These are phyloP conservation scores for Archegozetes longisetosus DNA, from an alignment of 1,140 invertebrate species.

Conservation along the genomic window DNA sequence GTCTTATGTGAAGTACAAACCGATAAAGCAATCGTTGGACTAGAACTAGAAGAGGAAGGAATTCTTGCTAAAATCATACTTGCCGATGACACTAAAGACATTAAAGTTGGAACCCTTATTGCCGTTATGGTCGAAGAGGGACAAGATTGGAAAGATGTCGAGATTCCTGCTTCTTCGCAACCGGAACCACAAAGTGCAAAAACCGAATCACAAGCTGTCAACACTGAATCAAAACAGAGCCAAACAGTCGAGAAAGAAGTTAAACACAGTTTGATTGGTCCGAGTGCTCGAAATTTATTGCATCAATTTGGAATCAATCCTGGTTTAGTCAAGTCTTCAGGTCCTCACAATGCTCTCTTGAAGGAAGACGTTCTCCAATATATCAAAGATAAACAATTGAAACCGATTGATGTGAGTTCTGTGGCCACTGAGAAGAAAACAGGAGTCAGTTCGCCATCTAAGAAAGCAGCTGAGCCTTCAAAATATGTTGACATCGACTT, in stretches of 20 bases:
- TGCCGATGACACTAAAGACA: constrained; percentile 58
- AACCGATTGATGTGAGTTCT: constrained; percentile 22
- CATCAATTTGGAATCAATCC: constrained; percentile 40
- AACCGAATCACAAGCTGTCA: no score
- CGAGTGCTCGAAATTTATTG: constrained; percentile 43
- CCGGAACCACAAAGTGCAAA: constrained; percentile 1
- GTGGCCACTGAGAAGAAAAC: neutral
- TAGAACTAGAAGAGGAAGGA: constrained; percentile 43
- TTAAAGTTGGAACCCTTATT: constrained; percentile 66
- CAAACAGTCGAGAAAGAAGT: neutral
- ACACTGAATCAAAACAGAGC: constrained; percentile 3
- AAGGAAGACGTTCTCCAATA: constrained; percentile 46
- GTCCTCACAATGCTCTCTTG: constrained; percentile 40
- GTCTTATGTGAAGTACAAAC: constrained; percentile 45
- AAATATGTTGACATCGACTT: constrained; percentile 29
- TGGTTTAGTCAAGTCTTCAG: constrained; percentile 36
- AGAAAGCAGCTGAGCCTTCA: constrained; percentile 12
- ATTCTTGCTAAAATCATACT: constrained; percentile 44
- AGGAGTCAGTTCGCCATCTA: neutral
- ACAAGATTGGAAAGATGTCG: constrained; percentile 49
- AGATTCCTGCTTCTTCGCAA: constrained; percentile 23
- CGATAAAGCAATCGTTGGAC: constrained; percentile 41
- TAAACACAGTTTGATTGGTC: constrained; percentile 29
- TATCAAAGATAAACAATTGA: constrained; percentile 38
- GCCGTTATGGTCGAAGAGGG: constrained; percentile 72